phyloP scores from a whole-genome alignment of 2,888 invertebrate species.

The Carabus problematicus region DNA sequence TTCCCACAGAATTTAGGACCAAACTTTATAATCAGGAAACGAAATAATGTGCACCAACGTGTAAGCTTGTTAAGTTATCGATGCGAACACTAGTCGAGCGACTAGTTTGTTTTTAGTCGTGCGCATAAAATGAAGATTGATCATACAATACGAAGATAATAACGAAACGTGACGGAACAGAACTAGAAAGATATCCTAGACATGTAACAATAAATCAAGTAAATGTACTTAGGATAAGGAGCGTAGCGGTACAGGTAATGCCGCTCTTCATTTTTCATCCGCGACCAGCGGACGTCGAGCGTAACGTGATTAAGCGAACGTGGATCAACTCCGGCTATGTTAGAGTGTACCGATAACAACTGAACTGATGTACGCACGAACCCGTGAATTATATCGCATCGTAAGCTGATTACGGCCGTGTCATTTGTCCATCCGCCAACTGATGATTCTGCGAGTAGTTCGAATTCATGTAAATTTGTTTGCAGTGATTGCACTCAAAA shows the following conservation, averaged over 20 bases:
- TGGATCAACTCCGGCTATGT: conserved; percentile 10
- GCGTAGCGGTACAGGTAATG: conserved; percentile 21
- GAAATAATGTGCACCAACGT: conserved; percentile 29
- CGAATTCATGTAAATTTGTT: conserved; percentile 36
- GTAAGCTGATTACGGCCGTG: conserved; percentile 39
- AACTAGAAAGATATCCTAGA: neutral
- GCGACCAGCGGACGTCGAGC: conserved; percentile 16
- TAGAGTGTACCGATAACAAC: conserved; percentile 33
- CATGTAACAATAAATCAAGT: conserved; percentile 23
- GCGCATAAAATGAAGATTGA: conserved; percentile 13
- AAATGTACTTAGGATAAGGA: conserved; percentile 20
- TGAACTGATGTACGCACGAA: conserved; percentile 19
- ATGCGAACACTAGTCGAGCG: conserved; percentile 6
- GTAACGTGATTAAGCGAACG: conserved; percentile 32
- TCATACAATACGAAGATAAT: conserved; percentile 23
- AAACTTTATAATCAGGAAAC: conserved; percentile 30
- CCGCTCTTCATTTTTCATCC: conserved; percentile 35
- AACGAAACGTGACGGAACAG: conserved; percentile 31
- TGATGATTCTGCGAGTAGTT: neutral
- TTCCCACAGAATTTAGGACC: conserved; percentile 20
- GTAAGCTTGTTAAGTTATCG: conserved; percentile 24
- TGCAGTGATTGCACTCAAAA: conserved; percentile 39
- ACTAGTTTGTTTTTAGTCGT: too few species aligned
- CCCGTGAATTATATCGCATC: conserved; percentile 38
- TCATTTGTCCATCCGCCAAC: conserved; percentile 4